Conservation (phyloP, 2,888 invertebrate genomes). For the Scrobipalpa costella region DNA sequence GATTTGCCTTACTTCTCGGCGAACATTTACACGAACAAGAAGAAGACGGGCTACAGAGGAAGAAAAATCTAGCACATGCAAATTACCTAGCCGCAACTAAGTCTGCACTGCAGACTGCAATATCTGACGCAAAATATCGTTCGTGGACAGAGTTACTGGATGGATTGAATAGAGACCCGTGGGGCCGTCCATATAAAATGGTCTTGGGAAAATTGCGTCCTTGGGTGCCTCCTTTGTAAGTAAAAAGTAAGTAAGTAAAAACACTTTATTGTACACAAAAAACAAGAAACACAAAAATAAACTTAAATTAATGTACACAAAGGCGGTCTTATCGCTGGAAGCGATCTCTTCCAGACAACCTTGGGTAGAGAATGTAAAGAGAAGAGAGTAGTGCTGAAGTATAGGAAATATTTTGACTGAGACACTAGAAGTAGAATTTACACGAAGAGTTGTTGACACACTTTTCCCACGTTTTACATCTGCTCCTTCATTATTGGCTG, state of each 20-base stretch:
- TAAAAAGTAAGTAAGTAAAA: no score
- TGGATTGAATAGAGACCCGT: no score
- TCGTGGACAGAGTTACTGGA: slow-evolving; percentile 3
- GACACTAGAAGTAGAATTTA: slow-evolving; percentile 25
- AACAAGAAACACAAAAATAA: no score
- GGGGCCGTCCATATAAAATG: no score
- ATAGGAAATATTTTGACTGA: slow-evolving; percentile 28
- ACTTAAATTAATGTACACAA: no score
- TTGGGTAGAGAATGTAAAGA: no score
- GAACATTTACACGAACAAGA: slow-evolving; percentile 12
- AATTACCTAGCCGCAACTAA: background rate
- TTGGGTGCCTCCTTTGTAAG: no score
- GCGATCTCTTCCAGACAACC: no score
- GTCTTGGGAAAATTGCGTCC: no score
- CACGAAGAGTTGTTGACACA: background rate
- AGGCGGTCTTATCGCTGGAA: no score
- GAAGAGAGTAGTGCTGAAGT: no score
- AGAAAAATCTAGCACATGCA: background rate
- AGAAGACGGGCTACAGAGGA: background rate
- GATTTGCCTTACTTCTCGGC: slow-evolving; percentile 24
- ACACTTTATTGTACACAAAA: no score
- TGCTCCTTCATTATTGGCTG: background rate
- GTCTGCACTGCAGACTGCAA: background rate
- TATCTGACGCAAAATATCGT: background rate
- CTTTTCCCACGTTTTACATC: background rate